These are phyloP conservation scores for Tipula helvola DNA, from an alignment of 2,888 invertebrate genomes.

Conservation along the genomic window DNA sequence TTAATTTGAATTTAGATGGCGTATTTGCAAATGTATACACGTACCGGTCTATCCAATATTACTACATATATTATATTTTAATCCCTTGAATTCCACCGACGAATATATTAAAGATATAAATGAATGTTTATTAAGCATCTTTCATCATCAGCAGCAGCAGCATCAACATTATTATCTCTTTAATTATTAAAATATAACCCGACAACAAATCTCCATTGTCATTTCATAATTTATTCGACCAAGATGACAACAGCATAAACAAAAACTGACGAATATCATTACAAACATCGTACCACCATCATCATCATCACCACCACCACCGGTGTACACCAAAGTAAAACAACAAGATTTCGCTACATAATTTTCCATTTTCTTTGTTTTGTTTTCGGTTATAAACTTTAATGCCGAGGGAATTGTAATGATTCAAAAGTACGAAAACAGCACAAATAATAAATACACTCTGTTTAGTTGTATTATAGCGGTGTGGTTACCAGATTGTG, in stretches of 20 bases:
- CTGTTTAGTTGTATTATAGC: not conserved
- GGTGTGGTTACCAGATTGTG: not conserved
- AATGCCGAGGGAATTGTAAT: not conserved
- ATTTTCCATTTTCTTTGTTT: not conserved
- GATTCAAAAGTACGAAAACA: not conserved
- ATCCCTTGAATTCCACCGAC: too few relatives aligned
- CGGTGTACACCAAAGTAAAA: too few relatives aligned
- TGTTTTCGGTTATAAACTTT: not conserved
- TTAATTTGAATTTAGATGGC: too few relatives aligned
- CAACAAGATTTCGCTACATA: not conserved
- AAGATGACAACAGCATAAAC: not conserved
- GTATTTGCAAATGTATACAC: too few relatives aligned
- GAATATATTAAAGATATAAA: too few relatives aligned
- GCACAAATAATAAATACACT: not conserved
- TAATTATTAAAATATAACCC: not conserved
- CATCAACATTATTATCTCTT: not conserved
- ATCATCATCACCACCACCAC: not conserved
- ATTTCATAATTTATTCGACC: not conserved
- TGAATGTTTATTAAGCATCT: not conserved
- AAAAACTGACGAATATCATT: not conserved
- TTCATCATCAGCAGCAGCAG: not conserved
- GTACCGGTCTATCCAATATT: too few relatives aligned
- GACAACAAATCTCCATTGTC: not conserved
- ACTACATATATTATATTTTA: too few relatives aligned
- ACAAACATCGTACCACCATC: not conserved